These are phyloP conservation scores for Gymnoscelis rufifasciata DNA, from an alignment of 2,888 invertebrate genomes.

Conservation along the genomic window DNA sequence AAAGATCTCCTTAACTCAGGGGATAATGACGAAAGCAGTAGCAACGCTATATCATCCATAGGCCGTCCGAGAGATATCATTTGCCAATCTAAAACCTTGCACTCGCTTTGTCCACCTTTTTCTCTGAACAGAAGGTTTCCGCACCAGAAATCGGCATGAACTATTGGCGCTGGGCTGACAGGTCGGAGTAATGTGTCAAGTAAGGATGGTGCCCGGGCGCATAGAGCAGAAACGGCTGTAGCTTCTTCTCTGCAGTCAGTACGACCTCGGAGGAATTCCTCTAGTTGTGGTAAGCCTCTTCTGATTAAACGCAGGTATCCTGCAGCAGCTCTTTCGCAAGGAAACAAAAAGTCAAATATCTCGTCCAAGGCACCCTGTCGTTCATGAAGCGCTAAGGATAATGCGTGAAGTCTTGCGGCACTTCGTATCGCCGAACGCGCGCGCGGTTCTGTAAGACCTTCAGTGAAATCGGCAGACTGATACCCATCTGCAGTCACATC, in stretches of 20 bases:
- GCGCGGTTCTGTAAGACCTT: slow-evolving; percentile 81
- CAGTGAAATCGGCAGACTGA: slow-evolving; percentile 83
- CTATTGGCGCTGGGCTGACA: slow-evolving; percentile 86
- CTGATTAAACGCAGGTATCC: slow-evolving; percentile 89
- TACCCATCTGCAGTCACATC: slow-evolving; percentile 84
- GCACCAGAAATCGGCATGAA: slow-evolving; percentile 92
- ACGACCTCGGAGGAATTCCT: slow-evolving; percentile 83
- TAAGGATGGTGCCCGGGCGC: slow-evolving; percentile 84
- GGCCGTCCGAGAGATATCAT: slow-evolving; percentile 89
- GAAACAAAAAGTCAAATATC: slow-evolving; percentile 83
- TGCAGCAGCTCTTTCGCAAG: slow-evolving; percentile 87
- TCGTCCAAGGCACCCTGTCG: slow-evolving; percentile 70
- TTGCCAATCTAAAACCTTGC: slow-evolving; percentile 89
- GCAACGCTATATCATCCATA: slow-evolving; percentile 87
- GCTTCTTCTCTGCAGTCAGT: slow-evolving; percentile 81
- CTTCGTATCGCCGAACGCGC: slow-evolving; percentile 84
- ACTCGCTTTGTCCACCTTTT: slow-evolving; percentile 73
- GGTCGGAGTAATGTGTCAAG: slow-evolving; percentile 85
- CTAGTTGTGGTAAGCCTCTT: slow-evolving; percentile 86
- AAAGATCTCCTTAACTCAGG: slow-evolving; percentile 83
- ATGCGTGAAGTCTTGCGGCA: slow-evolving; percentile 85
- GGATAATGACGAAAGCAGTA: slow-evolving; percentile 85
- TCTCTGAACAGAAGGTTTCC: slow-evolving; percentile 86
- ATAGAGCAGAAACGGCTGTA: slow-evolving; percentile 81
- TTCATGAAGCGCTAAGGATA: slow-evolving; percentile 80